A percentile compares a stretch with the other conserved stretches of the same genome.
Conservation (phyloP, 2,888 invertebrate species). For the Lasioglossum oenotherae region DNA sequence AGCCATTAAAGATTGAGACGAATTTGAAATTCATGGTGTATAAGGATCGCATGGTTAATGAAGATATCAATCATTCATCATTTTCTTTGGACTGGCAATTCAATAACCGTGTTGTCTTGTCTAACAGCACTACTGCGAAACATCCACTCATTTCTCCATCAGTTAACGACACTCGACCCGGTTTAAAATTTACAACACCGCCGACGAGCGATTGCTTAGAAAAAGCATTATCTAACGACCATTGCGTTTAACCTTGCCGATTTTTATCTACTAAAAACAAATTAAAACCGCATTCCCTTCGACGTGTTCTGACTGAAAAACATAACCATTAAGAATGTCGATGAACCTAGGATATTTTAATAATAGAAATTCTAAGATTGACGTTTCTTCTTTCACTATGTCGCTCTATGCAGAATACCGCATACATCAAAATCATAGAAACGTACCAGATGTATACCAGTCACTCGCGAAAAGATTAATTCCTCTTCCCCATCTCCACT, state of each 20-base stretch:
- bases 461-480: neutral
- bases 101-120: neutral
- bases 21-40: neutral
- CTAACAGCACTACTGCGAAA: conserved; percentile 8
- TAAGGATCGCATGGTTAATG: neutral
- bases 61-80: neutral
- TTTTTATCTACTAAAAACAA: neutral
- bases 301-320: too few species aligned
- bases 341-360: neutral
- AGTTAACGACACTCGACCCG: conserved; percentile 18
- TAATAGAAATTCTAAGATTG: too few species aligned
- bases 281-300: too few species aligned
- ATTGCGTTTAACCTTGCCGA: too few species aligned
- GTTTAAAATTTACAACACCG: neutral
- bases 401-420: too few species aligned
- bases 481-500: neutral
- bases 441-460: neutral
- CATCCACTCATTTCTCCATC: conserved; percentile 11
- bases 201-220: neutral
- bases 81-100: neutral
- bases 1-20: neutral
- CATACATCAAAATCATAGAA: too few species aligned
- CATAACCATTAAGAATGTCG: too few species aligned
- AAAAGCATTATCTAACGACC: neutral
- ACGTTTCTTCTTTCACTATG: too few species aligned